Conservation (phyloP, 2,888 invertebrate species). For the Mechanitis messenoides region DNA sequence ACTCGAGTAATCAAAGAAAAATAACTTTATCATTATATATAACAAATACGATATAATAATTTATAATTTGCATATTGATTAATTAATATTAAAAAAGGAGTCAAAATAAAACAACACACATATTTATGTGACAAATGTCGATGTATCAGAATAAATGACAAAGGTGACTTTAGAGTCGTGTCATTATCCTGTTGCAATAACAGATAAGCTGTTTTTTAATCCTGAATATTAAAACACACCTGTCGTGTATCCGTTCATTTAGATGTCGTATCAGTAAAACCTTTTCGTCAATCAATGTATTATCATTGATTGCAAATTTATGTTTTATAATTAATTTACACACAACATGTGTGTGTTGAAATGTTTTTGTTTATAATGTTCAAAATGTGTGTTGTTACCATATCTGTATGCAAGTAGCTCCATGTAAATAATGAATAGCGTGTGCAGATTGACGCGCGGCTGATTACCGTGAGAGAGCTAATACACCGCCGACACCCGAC, state of each 20-base stretch:
- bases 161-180: slow-evolving; percentile 25
- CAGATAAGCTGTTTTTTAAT: slow-evolving; percentile 1
- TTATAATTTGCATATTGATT: slow-evolving; percentile 2
- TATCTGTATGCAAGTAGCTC: slow-evolving; percentile 12
- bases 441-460: slow-evolving; percentile 36
- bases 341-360: not conserved
- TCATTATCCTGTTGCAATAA: slow-evolving; percentile 19
- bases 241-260: not conserved
- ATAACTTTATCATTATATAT: too few species aligned
- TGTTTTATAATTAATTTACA: not conserved
- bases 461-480: slow-evolving; percentile 34
- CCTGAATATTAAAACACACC: not conserved
- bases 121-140: slow-evolving; percentile 22
- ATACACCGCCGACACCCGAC: slow-evolving; percentile 12
- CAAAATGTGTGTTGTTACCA: not conserved
- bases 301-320: not conserved
- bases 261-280: not conserved
- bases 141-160: slow-evolving; percentile 15
- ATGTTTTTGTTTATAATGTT: too few species aligned
- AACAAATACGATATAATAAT: not conserved
- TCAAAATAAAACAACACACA: not conserved
- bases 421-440: slow-evolving; percentile 36
- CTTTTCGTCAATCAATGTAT: slow-evolving; percentile 4
- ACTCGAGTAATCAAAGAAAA: too few species aligned
- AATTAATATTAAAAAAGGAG: not conserved